Percentiles rank a stretch among this genome's conserved stretches.
These are phyloP conservation scores for Daubentonia madagascariensis DNA, from an alignment of 2,113 vertebrate genomes.

Conservation along the genomic window DNA sequence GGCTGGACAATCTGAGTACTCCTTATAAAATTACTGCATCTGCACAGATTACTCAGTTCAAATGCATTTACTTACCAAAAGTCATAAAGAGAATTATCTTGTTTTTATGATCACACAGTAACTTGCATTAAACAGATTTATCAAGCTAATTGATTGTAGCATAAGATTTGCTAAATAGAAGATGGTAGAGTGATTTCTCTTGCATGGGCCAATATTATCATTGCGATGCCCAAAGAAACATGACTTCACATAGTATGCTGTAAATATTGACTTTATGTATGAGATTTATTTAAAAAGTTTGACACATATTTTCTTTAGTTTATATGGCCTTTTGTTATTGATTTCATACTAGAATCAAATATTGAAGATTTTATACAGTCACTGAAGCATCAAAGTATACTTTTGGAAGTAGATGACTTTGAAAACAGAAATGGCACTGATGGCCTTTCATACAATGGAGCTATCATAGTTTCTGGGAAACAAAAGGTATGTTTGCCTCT, in stretches of 20 bases:
- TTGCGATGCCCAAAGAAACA: background rate
- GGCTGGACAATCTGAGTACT: background rate
- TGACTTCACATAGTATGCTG: background rate
- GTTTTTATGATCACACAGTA: background rate
- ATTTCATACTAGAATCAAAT: conserved; percentile 81
- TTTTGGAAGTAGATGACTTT: conserved; percentile 86
- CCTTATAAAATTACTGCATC: background rate
- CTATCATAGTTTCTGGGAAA: conserved; percentile 87
- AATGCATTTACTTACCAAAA: background rate
- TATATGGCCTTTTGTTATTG: background rate
- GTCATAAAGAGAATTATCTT: background rate
- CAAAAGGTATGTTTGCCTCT: conserved; percentile 83
- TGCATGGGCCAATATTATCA: background rate
- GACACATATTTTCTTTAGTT: background rate
- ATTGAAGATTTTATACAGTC: conserved; percentile 89
- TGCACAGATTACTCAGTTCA: background rate
- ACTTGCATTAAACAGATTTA: background rate
- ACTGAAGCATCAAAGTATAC: conserved; percentile 88
- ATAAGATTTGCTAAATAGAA: background rate
- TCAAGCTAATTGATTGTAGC: background rate
- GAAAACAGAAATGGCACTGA: conserved; percentile 86
- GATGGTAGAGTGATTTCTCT: background rate
- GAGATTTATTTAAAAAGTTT: background rate
- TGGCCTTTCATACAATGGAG: conserved; percentile 88
- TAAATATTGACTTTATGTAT: background rate